Percentiles rank a stretch among this genome's conserved stretches.
phyloP scores from a whole-genome alignment of 2,113 vertebrate genomes.

The Murina feae region DNA sequence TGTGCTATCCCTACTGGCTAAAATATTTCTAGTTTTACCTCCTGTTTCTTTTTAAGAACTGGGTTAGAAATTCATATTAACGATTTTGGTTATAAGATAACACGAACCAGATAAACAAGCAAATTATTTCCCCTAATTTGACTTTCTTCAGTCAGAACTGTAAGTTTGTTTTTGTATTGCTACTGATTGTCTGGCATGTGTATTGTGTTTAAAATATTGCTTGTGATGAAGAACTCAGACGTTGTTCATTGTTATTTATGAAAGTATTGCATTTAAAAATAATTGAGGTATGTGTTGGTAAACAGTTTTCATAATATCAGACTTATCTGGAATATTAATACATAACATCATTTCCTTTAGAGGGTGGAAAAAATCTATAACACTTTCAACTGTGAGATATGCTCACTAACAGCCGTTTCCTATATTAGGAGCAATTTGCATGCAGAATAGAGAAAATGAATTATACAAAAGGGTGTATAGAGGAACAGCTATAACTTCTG shows the following conservation, averaged over 20 bases:
- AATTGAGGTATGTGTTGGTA: conserved; percentile 35
- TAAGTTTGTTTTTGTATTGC: conserved; percentile 14
- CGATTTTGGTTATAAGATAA: background rate
- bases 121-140: conserved; percentile 3
- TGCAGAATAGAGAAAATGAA: conserved; percentile 66
- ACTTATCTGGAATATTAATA: conserved; percentile 45
- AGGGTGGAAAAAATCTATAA: background rate
- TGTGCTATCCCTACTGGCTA: background rate
- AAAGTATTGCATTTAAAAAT: conserved; percentile 47
- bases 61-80: background rate
- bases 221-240: conserved; percentile 31
- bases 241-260: conserved; percentile 42
- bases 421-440: conserved; percentile 66
- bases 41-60: background rate
- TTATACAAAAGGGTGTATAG: conserved; percentile 42
- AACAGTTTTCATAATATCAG: conserved; percentile 43
- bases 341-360: conserved; percentile 54
- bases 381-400: conserved; percentile 34
- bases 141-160: background rate
- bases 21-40: background rate
- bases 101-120: background rate
- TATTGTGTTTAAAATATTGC: background rate
- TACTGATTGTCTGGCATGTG: conserved; percentile 19
- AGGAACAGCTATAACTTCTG: conserved; percentile 41
- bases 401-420: conserved; percentile 57